Percentiles rank a stretch among this genome's conserved stretches.
These are phyloP conservation scores for Drosophila robusta DNA, from an alignment of 2,888 invertebrate genomes.

Conservation along the genomic window DNA sequence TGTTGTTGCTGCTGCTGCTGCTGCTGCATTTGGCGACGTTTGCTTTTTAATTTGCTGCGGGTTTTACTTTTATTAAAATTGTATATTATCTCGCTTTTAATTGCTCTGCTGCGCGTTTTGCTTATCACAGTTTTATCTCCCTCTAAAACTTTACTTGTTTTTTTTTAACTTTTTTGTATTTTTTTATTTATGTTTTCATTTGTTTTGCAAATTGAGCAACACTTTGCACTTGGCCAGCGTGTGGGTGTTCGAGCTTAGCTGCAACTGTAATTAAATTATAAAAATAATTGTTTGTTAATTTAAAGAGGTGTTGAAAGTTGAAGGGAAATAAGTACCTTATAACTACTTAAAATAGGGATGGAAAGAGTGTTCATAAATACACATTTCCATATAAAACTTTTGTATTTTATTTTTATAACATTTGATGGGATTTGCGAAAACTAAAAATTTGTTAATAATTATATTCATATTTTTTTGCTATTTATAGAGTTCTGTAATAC, in stretches of 20 bases:
- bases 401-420: too few species aligned
- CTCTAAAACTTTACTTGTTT: constrained; percentile 35
- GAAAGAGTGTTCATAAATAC: neutral
- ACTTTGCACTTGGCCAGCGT: constrained; percentile 32
- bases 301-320: constrained; percentile 10
- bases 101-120: constrained; percentile 43
- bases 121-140: constrained; percentile 74
- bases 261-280: constrained; percentile 67
- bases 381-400: too few species aligned
- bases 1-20: constrained; percentile 32
- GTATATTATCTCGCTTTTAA: constrained; percentile 66
- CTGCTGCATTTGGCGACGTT: constrained; percentile 66
- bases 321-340: neutral
- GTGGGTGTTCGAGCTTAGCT: constrained; percentile 11
- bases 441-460: neutral
- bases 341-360: neutral
- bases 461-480: neutral
- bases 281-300: constrained; percentile 41
- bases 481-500: too few species aligned
- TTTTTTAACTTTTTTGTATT: constrained; percentile 4
- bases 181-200: constrained; percentile 14
- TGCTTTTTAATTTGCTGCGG: constrained; percentile 71
- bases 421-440: too few species aligned
- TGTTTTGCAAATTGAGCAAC: constrained; percentile 25
- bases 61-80: constrained; percentile 77